These are phyloP conservation scores for Sphecodes monilicornis DNA, from an alignment of 2,888 invertebrate genomes.

Conservation along the genomic window DNA sequence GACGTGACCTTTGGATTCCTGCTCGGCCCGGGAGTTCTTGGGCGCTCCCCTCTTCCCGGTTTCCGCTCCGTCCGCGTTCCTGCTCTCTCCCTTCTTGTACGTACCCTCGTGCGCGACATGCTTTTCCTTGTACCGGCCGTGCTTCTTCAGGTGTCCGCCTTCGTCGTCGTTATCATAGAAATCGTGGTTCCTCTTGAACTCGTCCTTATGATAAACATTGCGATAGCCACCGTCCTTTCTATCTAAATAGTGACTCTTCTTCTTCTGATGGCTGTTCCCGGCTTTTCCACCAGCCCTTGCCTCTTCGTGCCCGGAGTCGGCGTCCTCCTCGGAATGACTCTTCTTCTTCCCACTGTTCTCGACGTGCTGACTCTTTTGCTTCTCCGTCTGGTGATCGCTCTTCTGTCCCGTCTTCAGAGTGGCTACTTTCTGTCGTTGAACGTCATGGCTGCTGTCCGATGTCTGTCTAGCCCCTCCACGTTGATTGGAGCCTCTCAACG, in stretches of 20 bases:
- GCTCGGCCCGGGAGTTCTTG: conserved; percentile 86
- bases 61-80: conserved; percentile 85
- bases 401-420: conserved; percentile 86
- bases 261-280: conserved; percentile 84
- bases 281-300: conserved; percentile 83
- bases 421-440: conserved; percentile 84
- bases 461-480: conserved; percentile 84
- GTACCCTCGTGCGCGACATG: conserved; percentile 86
- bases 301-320: conserved; percentile 84
- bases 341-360: conserved; percentile 80
- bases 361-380: conserved; percentile 85
- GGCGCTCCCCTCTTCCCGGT: conserved; percentile 86
- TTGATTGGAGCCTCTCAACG: background rate
- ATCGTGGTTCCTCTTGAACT: conserved; percentile 90
- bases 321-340: conserved; percentile 83
- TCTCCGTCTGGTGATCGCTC: conserved; percentile 86
- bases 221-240: conserved; percentile 89
- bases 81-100: conserved; percentile 86
- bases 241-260: conserved; percentile 86
- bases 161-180: conserved; percentile 90
- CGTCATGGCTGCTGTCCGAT: conserved; percentile 86
- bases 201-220: conserved; percentile 90
- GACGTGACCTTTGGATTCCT: conserved; percentile 86
- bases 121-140: conserved; percentile 86
- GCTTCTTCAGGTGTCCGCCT: conserved; percentile 88